These are phyloP conservation scores for Stegastes partitus DNA, from an alignment of 2,113 vertebrate species.

Conservation along the genomic window DNA sequence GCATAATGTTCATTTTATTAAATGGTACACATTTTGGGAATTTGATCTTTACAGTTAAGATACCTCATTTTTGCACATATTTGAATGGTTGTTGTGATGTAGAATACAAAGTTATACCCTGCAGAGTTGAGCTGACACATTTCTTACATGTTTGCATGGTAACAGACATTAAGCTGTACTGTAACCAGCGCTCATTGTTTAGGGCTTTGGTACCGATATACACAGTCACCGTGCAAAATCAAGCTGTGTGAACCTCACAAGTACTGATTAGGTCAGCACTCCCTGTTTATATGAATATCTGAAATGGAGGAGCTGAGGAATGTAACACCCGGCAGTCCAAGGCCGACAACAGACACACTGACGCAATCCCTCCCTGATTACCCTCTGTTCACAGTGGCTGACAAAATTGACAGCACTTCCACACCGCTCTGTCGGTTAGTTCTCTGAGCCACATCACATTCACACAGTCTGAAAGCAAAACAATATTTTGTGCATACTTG, in stretches of 20 bases:
- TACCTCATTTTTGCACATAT: too few relatives aligned
- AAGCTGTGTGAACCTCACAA: conserved; percentile 12
- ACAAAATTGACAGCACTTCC: conserved; percentile 25
- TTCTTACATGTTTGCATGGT: background rate
- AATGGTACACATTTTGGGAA: too few relatives aligned
- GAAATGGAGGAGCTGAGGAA: conserved; percentile 40
- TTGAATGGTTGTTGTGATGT: too few relatives aligned
- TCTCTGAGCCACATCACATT: conserved; percentile 36
- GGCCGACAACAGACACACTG: conserved; percentile 31
- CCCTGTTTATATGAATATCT: conserved; percentile 1
- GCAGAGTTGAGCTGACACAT: background rate
- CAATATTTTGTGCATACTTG: conserved; percentile 64
- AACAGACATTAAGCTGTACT: conserved; percentile 4
- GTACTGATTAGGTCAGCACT: conserved; percentile 26
- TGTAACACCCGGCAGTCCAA: conserved; percentile 50
- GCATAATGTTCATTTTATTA: too few relatives aligned
- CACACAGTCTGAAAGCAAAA: conserved; percentile 34
- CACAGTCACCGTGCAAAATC: conserved; percentile 1
- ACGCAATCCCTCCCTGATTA: conserved; percentile 42
- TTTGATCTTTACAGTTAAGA: too few relatives aligned
- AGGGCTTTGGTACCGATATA: background rate
- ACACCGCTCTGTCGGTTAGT: conserved; percentile 4
- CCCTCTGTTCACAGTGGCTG: conserved; percentile 13
- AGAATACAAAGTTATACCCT: too few relatives aligned
- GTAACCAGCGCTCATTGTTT: background rate